Evolutionary conservation across 1,140 invertebrate species (phyloP), one percentile per base, ranked within the genome.

Genomic region (Drosophila ironensis): DNA sequence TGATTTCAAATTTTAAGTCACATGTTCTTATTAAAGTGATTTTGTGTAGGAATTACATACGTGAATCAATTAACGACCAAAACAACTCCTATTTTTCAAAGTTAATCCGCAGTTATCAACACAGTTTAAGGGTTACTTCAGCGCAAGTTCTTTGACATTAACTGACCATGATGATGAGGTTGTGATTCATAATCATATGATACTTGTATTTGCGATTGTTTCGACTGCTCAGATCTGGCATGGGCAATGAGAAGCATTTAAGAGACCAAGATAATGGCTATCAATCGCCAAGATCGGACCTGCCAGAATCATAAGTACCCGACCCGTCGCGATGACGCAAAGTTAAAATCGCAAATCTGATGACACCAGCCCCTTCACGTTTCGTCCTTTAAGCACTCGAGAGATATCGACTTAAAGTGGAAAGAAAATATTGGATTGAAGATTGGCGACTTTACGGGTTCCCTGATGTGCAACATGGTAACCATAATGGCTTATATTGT

Each of bases 201-300:
- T n/a, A n/a, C n/a, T 61, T 16, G 33, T 35, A 20, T 44, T 25
- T 22, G 9, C 7, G 12, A 17, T 22, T 25, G 8, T 7, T 22
- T 5, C 7, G 12, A 17, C 16, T 25, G 8, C 5, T 33, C 11
- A 2, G 30, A 60, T 42, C 20, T 44, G 38, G 42, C 38, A 4
- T 14, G 45, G 19, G 14, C 27, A 48, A 30, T 28, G 33, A 28
- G 12, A 17, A 24, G 17, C 7, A 11, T 61, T 61, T 28, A 22
- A 42, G 25, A 41, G 37, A 56, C 51, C 40, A 53, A 47, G 60
- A 64, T 64, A 63, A 48, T 63, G 57, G 30, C 40, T 64, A 64
- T 64, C 57, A 8, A 56, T 40, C n/a, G 4, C n/a, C n/a, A n/a
- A n/a, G 51, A 57, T 47, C 54, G 24, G 16, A 60, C 17, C 19